Conservation (phyloP, 1,140 invertebrate species). For the Panulirus ornatus region DNA sequence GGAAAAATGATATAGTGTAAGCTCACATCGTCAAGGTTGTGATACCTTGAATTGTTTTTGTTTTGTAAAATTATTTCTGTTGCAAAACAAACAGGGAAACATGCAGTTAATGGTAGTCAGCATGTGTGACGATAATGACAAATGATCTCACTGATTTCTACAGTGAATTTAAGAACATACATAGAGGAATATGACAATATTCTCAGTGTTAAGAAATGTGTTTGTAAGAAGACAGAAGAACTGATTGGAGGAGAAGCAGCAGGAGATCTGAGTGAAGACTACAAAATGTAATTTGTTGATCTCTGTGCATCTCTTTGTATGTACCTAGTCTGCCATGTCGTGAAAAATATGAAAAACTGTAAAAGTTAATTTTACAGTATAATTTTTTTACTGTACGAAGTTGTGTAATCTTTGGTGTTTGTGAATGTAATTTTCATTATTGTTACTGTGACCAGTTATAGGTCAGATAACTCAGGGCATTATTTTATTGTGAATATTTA, state of each 20-base stretch:
- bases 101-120: neutral
- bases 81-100: neutral
- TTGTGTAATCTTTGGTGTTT: neutral
- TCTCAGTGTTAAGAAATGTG: neutral
- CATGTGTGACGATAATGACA: neutral
- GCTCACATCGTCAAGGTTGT: neutral
- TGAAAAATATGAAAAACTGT: neutral
- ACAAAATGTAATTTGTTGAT: neutral
- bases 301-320: neutral
- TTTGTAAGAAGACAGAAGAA: no score
- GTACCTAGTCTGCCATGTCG: neutral
- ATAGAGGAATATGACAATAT: neutral
- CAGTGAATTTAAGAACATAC: neutral
- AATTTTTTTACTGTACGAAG: neutral
- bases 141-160: neutral
- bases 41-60: neutral
- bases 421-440: neutral
- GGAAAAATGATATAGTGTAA: neutral
- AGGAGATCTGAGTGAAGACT: neutral
- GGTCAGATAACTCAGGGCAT: neutral
- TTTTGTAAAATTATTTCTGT: neutral
- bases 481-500: neutral
- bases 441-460: neutral
- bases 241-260: neutral
- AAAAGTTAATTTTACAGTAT: neutral